Percentiles rank a stretch among this genome's conserved stretches.
Conservation (phyloP, 1,140 invertebrate genomes). For the Belonocnema kinseyi region DNA sequence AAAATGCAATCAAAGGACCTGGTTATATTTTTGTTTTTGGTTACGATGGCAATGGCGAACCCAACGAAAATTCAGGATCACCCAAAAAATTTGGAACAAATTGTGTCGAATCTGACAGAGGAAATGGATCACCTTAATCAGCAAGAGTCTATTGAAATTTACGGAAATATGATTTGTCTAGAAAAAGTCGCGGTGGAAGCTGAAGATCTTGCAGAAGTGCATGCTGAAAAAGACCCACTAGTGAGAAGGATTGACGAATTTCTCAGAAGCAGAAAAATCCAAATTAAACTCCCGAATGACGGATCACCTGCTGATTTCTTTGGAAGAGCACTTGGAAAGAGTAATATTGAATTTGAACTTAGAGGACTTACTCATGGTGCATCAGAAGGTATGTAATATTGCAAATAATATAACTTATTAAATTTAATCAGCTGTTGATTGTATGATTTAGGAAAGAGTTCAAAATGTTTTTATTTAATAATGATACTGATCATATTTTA, state of each 20-base stretch:
- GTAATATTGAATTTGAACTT: constrained; percentile 64
- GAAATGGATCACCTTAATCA: constrained; percentile 65
- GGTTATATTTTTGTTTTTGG: constrained; percentile 50
- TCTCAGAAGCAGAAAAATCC: constrained; percentile 61
- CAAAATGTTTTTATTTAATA: too few relatives aligned
- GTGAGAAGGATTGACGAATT: constrained; percentile 67
- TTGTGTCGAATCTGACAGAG: constrained; percentile 59
- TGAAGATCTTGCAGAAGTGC: constrained; percentile 24
- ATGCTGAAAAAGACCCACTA: constrained; percentile 57
- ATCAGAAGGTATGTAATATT: constrained; percentile 64
- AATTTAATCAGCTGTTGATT: too few relatives aligned
- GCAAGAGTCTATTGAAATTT: constrained; percentile 60
- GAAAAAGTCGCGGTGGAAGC: constrained; percentile 58
- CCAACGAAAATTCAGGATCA: constrained; percentile 36
- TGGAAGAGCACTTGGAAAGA: constrained; percentile 68
- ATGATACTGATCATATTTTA: too few relatives aligned
- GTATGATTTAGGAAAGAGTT: too few relatives aligned
- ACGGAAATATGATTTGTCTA: constrained; percentile 65
- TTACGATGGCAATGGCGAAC: constrained; percentile 38
- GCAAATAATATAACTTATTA: too few relatives aligned
- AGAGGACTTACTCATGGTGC: constrained; percentile 60
- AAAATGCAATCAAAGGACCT: constrained; percentile 54
- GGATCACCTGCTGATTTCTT: constrained; percentile 67
- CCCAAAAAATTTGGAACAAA: constrained; percentile 37
- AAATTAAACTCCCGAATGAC: constrained; percentile 64